Base-by-base conservation (phyloP, 2,888 invertebrate species). In the Tachystola acroxantha region DNA sequence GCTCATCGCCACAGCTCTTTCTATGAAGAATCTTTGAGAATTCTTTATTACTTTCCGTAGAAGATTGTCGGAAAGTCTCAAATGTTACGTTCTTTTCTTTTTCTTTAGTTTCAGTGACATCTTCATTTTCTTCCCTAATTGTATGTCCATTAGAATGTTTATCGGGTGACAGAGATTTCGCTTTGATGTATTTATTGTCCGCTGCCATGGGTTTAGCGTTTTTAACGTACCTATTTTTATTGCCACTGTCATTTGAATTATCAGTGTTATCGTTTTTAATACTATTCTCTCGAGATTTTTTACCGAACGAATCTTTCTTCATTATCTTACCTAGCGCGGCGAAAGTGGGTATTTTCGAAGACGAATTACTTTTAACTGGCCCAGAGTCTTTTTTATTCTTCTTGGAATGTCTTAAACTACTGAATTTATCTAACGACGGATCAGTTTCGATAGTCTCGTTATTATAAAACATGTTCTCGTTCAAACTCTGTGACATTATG, bases 401-500 rank as follows among this genome's bases (percentile, higher is more conserved):
- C 38, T 86, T 87, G 5, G 85, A 81, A 57, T 79, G 64, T 34
- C 84, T 59, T 14, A 88, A 55, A 45, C 87, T 87, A 27, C 81
- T 85, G 37, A 82, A 87, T 45, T 73, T 80, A 22, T 88, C 87
- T n/a, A 86, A 62, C 0, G 64, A 48, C 9, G 49, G 48, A 32
- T 82, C 84, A 2, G 65, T 66, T 64, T 88, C 88, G 7, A 88
- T 88, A 26, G 67, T 81, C n/a, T 82, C 84, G 35, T 73, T 80
- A 35, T 76, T 84, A 37, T 75, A 86, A 44, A 88, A 81, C 33
- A 88, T 65, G 43, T 88, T 88, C 45, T 88, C 88, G 53, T 88
- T 88, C 9, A 88, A 60, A 59, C 88, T 88, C 34, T 88, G 88
- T 11, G 88, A 88, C 88, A 88, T 88, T 0, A 88, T 51, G 36